Base-by-base conservation (phyloP, 1,140 invertebrate genomes). In the Samia ricini region DNA sequence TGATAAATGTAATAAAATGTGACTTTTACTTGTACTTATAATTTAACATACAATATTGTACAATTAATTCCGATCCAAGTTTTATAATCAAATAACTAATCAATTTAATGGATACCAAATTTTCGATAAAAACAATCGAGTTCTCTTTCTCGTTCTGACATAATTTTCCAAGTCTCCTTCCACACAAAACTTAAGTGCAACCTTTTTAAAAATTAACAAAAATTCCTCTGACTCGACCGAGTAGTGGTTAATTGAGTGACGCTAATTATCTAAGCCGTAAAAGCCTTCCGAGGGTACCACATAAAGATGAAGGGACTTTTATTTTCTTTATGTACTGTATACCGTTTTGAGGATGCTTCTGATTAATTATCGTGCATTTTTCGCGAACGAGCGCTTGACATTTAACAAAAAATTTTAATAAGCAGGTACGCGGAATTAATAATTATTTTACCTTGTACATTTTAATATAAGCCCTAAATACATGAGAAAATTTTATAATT, bases 131-230 rank as follows among this genome's bases (percentile, higher is more conserved):
- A 42, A 42, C 4, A 42, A 42, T 42, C 7, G 15, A 12, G 33
- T 42, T 42, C 10, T 4, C 1, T 42, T 12, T 42, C 33, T 15
- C 15, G n/a, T 42, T 42, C 4, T 42, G 12, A 4, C 51, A 52
- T 52, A 52, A 52, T 52, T 52, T n/a, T n/a, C n/a, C 51, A 52
- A 23, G 51, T 52, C 22, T 50, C 36, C 57, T 22, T 22, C 48
- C 22, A 57, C 22, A 66, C 63, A 56, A 33, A 64, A 71, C 67
- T 84, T 82, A 77, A 88, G 85, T 88, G 83, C 82, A 81, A 82
- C 83, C 82, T 85, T 85, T 87, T 90, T 82, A 89, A 88, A 86
- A 83, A 88, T 88, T 87, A 86, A 88, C 79, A 78, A 84, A 83
- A 87, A 81, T 85, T 83, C 81, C 82, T 74, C 65, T 63, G 64